phyloP scores from a whole-genome alignment of 2,888 invertebrate species.

The Hanleya hanleyi region DNA sequence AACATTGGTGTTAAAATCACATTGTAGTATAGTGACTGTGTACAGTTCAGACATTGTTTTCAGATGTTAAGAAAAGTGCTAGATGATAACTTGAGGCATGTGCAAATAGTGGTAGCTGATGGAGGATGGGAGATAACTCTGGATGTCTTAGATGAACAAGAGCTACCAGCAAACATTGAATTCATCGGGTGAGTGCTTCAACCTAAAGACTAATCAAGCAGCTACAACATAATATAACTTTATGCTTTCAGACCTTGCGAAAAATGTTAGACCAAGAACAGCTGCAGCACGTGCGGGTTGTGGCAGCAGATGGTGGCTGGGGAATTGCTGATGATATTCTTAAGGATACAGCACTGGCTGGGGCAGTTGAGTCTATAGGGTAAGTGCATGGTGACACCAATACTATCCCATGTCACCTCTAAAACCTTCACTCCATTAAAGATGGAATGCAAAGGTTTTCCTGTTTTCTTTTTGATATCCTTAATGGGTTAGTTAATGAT shows the following conservation, averaged over 20 bases:
- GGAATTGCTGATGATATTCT: constrained; percentile 50
- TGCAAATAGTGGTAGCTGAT: constrained; percentile 71
- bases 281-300: constrained; percentile 54
- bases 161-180: too few relatives aligned
- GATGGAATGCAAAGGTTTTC: too few relatives aligned
- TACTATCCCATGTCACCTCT: background rate
- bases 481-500: too few relatives aligned
- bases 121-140: constrained; percentile 59
- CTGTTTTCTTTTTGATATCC: too few relatives aligned
- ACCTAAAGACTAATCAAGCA: too few relatives aligned
- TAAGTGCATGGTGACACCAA: constrained; percentile 36
- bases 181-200: too few relatives aligned
- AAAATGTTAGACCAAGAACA: constrained; percentile 46
- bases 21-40: too few relatives aligned
- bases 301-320: constrained; percentile 57
- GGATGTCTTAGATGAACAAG: constrained; percentile 56
- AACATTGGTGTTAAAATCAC: too few relatives aligned
- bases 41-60: too few relatives aligned
- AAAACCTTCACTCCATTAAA: background rate
- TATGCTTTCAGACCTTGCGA: constrained; percentile 44
- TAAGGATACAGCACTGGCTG: constrained; percentile 48
- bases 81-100: constrained; percentile 54
- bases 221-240: background rate
- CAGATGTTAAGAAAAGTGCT: constrained; percentile 56
- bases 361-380: constrained; percentile 66